A percentile compares a stretch with the other conserved stretches of the same genome.
These are phyloP conservation scores for Leptinotarsa juncta DNA, from an alignment of 2,888 invertebrate genomes.

Conservation along the genomic window DNA sequence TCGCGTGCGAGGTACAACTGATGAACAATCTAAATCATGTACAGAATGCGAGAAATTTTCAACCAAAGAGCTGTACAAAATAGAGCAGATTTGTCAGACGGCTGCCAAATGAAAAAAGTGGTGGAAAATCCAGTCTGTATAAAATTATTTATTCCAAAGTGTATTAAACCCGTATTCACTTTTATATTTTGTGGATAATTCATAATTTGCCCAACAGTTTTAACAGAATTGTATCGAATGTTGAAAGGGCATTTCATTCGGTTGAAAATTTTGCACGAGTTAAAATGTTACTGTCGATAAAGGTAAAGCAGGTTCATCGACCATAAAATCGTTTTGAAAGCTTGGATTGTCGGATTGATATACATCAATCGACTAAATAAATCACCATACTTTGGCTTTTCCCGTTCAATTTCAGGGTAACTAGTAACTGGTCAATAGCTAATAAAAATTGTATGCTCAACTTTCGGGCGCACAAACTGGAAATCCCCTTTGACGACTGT, in stretches of 20 bases:
- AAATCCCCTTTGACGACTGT: background rate
- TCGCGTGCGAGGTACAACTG: too few relatives aligned
- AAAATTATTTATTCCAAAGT: too few relatives aligned
- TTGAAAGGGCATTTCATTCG: background rate
- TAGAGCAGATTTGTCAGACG: too few relatives aligned
- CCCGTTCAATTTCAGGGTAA: background rate
- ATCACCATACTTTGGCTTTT: slow-evolving; percentile 32
- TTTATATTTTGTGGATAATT: too few relatives aligned
- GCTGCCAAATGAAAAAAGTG: too few relatives aligned
- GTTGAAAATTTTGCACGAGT: background rate
- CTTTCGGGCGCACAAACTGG: background rate
- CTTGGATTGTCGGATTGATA: slow-evolving; percentile 34
- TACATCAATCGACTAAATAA: slow-evolving; percentile 39
- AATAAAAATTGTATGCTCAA: slow-evolving; percentile 7
- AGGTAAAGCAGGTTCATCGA: slow-evolving; percentile 10
- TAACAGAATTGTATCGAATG: background rate
- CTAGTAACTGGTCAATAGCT: background rate
- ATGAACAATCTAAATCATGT: too few relatives aligned
- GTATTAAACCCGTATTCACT: too few relatives aligned
- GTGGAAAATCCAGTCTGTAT: too few relatives aligned
- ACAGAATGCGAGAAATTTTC: too few relatives aligned
- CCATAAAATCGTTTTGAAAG: slow-evolving; percentile 33
- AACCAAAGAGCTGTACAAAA: too few relatives aligned
- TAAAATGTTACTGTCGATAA: background rate
- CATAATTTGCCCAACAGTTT: background rate